Evolutionary conservation across 2,113 vertebrate genomes (phyloP).

Genomic region (Castor canadensis): DNA sequence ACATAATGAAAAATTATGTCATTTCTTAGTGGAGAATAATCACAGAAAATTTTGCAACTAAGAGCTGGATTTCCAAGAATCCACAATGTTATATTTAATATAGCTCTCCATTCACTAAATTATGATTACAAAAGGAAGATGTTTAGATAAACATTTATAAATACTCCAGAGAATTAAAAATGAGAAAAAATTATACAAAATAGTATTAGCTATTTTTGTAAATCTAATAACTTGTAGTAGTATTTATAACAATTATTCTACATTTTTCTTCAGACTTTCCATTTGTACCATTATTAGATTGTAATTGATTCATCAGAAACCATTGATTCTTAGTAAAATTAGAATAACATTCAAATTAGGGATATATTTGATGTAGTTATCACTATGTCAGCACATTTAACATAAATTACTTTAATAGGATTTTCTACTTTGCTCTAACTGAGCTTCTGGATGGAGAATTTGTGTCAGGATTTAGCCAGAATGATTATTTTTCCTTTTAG

Average conservation of each 20-base stretch:
- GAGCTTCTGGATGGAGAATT: constrained; percentile 37
- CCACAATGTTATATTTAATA: not conserved
- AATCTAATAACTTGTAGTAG: not conserved
- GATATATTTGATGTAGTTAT: constrained; percentile 68
- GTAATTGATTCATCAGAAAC: constrained; percentile 71
- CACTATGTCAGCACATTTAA: constrained; percentile 63
- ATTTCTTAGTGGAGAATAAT: not conserved
- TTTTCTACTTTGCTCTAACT: constrained; percentile 15
- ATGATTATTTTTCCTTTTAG: not conserved
- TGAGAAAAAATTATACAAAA: not conserved
- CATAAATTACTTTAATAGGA: constrained; percentile 42
- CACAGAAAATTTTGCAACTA: not conserved
- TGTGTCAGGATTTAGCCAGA: not conserved
- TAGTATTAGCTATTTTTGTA: not conserved
- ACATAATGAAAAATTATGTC: not conserved
- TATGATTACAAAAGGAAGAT: not conserved
- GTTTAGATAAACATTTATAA: not conserved
- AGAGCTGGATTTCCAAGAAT: not conserved
- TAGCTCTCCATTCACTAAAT: not conserved
- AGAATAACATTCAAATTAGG: constrained; percentile 74
- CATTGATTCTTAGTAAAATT: constrained; percentile 79
- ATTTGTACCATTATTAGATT: constrained; percentile 55
- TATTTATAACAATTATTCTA: constrained; percentile 5
- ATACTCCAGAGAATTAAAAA: not conserved
- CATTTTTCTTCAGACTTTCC: not conserved